These are phyloP conservation scores for Laspeyria flexula DNA, from an alignment of 2,888 invertebrate species.

Conservation along the genomic window DNA sequence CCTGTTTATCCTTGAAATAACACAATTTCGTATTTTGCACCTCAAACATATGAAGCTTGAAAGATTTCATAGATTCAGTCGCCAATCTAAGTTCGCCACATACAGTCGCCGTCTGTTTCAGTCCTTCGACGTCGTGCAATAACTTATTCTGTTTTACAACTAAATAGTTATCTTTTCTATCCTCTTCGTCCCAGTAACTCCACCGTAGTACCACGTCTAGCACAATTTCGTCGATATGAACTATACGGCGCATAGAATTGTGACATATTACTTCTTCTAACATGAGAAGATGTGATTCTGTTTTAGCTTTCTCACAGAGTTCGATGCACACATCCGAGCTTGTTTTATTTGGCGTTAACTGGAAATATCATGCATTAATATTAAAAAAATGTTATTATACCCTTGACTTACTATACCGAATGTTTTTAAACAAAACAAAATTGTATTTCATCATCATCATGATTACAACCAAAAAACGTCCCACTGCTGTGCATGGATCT, in stretches of 20 bases:
- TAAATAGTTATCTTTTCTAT: constrained; percentile 93
- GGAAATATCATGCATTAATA: constrained; percentile 39
- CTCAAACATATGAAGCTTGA: constrained; percentile 92
- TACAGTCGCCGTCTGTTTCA: constrained; percentile 87
- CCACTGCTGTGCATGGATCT: too few relatives aligned
- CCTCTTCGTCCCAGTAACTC: constrained; percentile 96
- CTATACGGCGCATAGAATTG: constrained; percentile 90
- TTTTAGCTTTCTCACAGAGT: constrained; percentile 87
- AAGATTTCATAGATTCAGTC: constrained; percentile 90
- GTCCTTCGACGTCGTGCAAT: constrained; percentile 77
- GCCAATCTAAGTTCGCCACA: constrained; percentile 93
- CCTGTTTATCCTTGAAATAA: constrained; percentile 91
- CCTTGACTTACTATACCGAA: too few relatives aligned
- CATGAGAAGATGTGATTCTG: constrained; percentile 89
- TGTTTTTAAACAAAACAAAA: too few relatives aligned
- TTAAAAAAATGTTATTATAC: too few relatives aligned
- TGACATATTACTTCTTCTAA: constrained; percentile 93
- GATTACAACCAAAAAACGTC: too few relatives aligned
- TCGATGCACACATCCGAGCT: constrained; percentile 91
- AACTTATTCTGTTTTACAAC: constrained; percentile 86
- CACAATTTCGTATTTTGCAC: constrained; percentile 92
- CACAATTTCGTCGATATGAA: constrained; percentile 91
- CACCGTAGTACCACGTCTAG: constrained; percentile 91
- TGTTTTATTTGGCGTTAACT: constrained; percentile 92
- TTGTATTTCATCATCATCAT: too few relatives aligned